Evolutionary conservation across 2,797 vertebrate genomes (phyloP).

Genomic region (Sebastiscus albofasciatus): DNA sequence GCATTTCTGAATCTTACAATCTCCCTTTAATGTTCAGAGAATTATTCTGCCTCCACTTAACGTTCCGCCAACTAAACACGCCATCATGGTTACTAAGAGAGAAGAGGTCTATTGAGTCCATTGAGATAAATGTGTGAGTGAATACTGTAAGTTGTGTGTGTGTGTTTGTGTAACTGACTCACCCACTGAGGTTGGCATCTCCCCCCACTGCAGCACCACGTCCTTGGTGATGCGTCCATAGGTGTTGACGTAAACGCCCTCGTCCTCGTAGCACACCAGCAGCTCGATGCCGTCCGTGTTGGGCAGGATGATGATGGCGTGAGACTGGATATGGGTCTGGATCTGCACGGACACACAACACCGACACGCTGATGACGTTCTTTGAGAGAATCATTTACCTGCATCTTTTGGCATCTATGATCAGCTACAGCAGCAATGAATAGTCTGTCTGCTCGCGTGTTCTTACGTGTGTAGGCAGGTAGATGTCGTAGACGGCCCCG

Average conservation of each 20-base stretch:
- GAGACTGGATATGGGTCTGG: slow-evolving; percentile 89
- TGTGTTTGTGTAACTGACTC: slow-evolving; percentile 53
- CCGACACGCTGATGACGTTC: background rate
- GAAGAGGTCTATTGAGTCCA: too few species aligned
- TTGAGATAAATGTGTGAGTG: background rate
- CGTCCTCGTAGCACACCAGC: slow-evolving; percentile 93
- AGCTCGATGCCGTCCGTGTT: slow-evolving; percentile 93
- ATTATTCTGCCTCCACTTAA: too few species aligned
- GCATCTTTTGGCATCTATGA: background rate
- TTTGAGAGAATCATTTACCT: background rate
- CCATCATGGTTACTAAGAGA: too few species aligned
- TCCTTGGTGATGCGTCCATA: slow-evolving; percentile 95
- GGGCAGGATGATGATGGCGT: slow-evolving; percentile 94
- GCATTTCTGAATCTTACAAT: too few species aligned
- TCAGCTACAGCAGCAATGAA: background rate
- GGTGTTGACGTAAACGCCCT: slow-evolving; percentile 94
- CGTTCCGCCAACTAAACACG: too few species aligned
- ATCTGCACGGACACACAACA: slow-evolving; percentile 79
- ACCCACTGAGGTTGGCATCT: slow-evolving; percentile 99
- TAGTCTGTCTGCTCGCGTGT: slow-evolving; percentile 33
- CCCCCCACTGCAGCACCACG: slow-evolving; percentile 98
- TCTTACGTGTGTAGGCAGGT: slow-evolving; percentile 85
- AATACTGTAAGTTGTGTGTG: too few species aligned
- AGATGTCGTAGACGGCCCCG: slow-evolving; percentile 93
- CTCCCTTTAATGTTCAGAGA: too few species aligned